phyloP scores from a whole-genome alignment of 1,140 invertebrate species.

The Drosophila tristis region DNA sequence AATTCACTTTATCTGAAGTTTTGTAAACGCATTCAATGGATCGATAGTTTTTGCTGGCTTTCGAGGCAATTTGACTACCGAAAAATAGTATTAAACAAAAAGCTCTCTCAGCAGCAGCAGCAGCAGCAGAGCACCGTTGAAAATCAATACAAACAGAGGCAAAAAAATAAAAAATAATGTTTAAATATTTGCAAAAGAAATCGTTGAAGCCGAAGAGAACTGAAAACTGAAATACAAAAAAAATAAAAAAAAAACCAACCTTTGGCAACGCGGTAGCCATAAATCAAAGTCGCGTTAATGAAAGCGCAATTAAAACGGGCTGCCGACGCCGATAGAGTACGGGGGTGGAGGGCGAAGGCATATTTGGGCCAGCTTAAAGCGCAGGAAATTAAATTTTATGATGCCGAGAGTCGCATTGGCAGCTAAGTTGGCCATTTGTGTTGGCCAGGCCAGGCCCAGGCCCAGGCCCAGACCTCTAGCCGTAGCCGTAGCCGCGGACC shows the following conservation, averaged over 20 bases:
- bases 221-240: slow-evolving; percentile 25
- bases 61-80: slow-evolving; percentile 70
- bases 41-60: slow-evolving; percentile 14
- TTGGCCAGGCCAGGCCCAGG: slow-evolving; percentile 63
- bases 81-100: slow-evolving; percentile 78
- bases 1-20: slow-evolving; percentile 12
- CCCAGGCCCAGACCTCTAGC: neutral
- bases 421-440: slow-evolving; percentile 71
- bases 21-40: slow-evolving; percentile 60
- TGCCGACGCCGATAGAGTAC: slow-evolving; percentile 23
- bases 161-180: slow-evolving; percentile 45
- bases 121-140: slow-evolving; percentile 35
- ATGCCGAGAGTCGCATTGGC: slow-evolving; percentile 66
- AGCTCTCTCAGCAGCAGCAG: slow-evolving; percentile 41
- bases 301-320: slow-evolving; percentile 81
- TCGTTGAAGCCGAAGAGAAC: slow-evolving; percentile 50
- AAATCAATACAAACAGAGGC: slow-evolving; percentile 74
- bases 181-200: slow-evolving; percentile 83
- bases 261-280: slow-evolving; percentile 81
- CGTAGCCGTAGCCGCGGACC: neutral
- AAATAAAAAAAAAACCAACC: slow-evolving; percentile 54
- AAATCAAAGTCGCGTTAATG: slow-evolving; percentile 83
- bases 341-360: slow-evolving; percentile 24
- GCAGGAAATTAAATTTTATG: slow-evolving; percentile 83
- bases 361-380: slow-evolving; percentile 80